Evolutionary conservation across 1,140 invertebrate species (phyloP), one percentile per base, ranked within the genome.

Genomic region (Ephestia elutella): DNA sequence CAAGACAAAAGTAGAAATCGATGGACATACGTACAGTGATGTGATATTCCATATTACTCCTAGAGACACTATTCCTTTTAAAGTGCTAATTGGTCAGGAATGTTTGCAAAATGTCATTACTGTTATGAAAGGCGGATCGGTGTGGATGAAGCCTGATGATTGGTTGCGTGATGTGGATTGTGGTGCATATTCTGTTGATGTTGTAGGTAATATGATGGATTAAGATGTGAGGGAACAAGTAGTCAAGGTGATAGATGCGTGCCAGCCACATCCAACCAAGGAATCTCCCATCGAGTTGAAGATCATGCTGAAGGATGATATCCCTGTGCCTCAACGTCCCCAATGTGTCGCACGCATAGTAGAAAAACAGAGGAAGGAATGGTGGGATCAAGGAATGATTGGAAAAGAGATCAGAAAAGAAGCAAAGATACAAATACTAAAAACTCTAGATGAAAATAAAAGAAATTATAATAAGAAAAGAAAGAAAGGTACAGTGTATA

Each of bases 331-430:
- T 13, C 73, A 78, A 57, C 64, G 62, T 44, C 71, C 75, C 5
- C 64, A 68, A 63, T 62, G 73, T 30, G 21, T 80, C 13, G 69
- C 75, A 19, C 53, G 56, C 11, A 13, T 59, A 19, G 69, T 80
- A 11, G 62, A 71, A 35, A 62, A 70, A 18, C 73, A 77, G 56
- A 66, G 77, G n/a, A 25, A 63, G 3, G 77, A 80, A 56, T 68
- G 74, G 71, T 57, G 75, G 15, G 21, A 66, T 0, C 49, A 68
- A 15, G 66, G 65, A 3, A 63, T 77, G 0, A 67, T 77, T n/a
- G n/a, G n/a, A n/a, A n/a, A n/a, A n/a, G n/a, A n/a, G n/a, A n/a
- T n/a, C n/a, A n/a, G n/a, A n/a, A n/a, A n/a, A n/a, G n/a, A n/a
- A n/a, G n/a, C n/a, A n/a, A n/a, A n/a, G n/a, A n/a, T n/a, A n/a